Base-by-base conservation (phyloP, 2,797 vertebrate genomes). In the Epinephelus coioides region DNA sequence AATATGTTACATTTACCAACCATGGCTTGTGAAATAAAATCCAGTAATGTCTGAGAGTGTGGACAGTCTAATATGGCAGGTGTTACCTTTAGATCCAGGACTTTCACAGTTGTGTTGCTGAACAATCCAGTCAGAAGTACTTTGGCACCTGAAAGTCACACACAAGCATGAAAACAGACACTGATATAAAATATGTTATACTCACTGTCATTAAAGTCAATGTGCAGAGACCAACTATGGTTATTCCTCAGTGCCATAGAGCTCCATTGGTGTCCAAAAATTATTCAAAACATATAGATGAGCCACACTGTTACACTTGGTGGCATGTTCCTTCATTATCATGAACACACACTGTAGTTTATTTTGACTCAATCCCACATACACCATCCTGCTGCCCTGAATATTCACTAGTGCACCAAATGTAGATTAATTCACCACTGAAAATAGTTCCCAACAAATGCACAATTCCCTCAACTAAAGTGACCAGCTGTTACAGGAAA, bases 21-120 rank as follows among this genome's bases (percentile, higher is more conserved):
- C 13, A 66, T n/a, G 10, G 2, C 10, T 10, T 3, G 18, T 34
- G 2, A 54, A 40, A 77, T 38, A 0, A 50, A 69, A 40, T 6
- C 1, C 7, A 44, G n/a, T 30, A 1, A 8, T 19, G 12, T 47
- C 3, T 66, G 4, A 38, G 10, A 62, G 6, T 47, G 51, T 30
- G 3, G 17, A 68, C 27, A 18, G 49, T 46, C 21, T 17, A 12
- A 55, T 69, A 30, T 34, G 1, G 13, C 2, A 27, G 40, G 4
- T 3, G 74, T 89, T 93, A 99, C 98, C 97, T 99, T 99, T 40
- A 99, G 84, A 91, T 98, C 96, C 84, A 99, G 92, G 56, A 89
- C 87, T 88, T 94, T 97, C 15, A 98, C 86, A 0, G 94, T 93
- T 5, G 94, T 96, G 89, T 98, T 99, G 62, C 90, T 83, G 71